Percentiles rank a stretch among this genome's conserved stretches.
Evolutionary conservation across 2,797 vertebrate species (phyloP).

Genomic region (Acipenser transmontanus): DNA sequence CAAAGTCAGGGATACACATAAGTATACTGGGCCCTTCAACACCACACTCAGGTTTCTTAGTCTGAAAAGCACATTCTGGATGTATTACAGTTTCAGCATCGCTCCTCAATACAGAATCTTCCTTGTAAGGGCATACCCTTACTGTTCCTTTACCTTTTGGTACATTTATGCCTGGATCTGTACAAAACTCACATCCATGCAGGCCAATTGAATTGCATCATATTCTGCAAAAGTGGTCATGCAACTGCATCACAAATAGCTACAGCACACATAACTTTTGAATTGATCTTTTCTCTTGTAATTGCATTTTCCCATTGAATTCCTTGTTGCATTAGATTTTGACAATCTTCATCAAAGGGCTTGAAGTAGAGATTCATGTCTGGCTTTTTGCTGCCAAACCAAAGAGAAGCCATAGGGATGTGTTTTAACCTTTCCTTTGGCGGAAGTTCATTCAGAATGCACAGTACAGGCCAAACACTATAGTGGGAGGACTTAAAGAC

Average conservation of each 20-base stretch:
- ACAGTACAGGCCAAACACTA: too few species aligned
- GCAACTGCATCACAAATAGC: slow-evolving; percentile 17
- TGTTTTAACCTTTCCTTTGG: too few species aligned
- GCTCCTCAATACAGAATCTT: slow-evolving; percentile 3
- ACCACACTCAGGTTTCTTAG: slow-evolving; percentile 8
- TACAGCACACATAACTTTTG: not conserved
- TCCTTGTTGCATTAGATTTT: too few species aligned
- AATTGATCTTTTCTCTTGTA: too few species aligned
- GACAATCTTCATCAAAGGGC: too few species aligned
- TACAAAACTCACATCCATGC: slow-evolving; percentile 17
- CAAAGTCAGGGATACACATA: slow-evolving; percentile 4
- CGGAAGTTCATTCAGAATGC: too few species aligned
- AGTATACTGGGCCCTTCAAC: slow-evolving; percentile 11
- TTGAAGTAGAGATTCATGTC: too few species aligned
- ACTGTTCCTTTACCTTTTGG: slow-evolving; percentile 5
- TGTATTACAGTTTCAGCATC: slow-evolving; percentile 6
- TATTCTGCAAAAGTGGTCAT: slow-evolving; percentile 13
- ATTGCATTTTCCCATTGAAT: too few species aligned
- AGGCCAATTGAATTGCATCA: slow-evolving; percentile 15
- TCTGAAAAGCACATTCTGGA: not conserved
- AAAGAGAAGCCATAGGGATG: too few species aligned
- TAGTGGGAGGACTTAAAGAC: too few species aligned
- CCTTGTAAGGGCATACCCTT: slow-evolving; percentile 14
- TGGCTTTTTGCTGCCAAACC: too few species aligned
- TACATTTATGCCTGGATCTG: slow-evolving; percentile 8